Percentiles rank a stretch among this genome's conserved stretches.
Conservation (phyloP, 2,113 vertebrate species). For the Bolborhynchus lineola region DNA sequence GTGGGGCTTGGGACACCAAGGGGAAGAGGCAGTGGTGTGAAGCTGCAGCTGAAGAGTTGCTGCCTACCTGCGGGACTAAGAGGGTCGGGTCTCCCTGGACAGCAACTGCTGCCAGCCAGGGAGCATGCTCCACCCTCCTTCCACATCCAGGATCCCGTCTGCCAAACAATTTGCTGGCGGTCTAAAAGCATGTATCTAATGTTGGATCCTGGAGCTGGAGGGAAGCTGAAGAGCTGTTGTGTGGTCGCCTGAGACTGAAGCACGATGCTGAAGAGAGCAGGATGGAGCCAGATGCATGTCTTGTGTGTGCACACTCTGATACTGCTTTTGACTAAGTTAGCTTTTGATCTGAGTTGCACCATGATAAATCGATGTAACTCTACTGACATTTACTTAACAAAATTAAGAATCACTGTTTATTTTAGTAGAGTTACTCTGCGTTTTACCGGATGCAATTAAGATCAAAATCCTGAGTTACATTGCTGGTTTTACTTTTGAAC, state of each 20-base stretch:
- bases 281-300: conserved; percentile 1
- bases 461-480: not conserved
- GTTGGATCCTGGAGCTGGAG: not conserved
- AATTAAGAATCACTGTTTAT: not conserved
- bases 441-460: not conserved
- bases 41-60: not conserved
- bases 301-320: not conserved
- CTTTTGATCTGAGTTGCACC: not conserved
- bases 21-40: not conserved
- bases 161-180: not conserved
- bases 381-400: not conserved
- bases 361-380: not conserved
- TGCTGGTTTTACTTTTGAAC: not conserved
- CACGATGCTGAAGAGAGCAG: not conserved
- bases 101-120: accelerated
- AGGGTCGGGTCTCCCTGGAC: not conserved
- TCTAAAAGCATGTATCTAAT: not conserved
- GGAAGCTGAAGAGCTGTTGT: conserved; percentile 1
- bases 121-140: not conserved
- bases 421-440: not conserved
- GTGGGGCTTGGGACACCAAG: accelerated
- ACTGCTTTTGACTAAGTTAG: not conserved
- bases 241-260: not conserved
- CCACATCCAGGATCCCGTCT: not conserved
- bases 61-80: not conserved